Percentiles rank a stretch among this genome's conserved stretches.
Evolutionary conservation across 2,113 vertebrate genomes (phyloP).

Genomic region (Oenanthe melanoleuca): DNA sequence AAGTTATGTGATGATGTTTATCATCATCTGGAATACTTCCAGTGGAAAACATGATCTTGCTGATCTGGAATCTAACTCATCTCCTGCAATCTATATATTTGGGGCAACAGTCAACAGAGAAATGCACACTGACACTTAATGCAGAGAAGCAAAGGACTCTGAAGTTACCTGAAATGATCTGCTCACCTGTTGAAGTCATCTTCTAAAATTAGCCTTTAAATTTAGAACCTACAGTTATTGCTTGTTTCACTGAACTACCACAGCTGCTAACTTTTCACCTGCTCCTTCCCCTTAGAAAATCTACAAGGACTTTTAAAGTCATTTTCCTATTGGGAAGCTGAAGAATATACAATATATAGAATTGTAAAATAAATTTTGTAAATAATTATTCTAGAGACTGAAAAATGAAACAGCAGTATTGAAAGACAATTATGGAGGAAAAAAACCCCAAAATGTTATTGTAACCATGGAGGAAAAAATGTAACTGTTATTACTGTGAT

Average conservation of each 20-base stretch:
- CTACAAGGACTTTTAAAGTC: not conserved
- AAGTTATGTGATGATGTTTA: constrained; percentile 44
- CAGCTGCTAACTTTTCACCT: not conserved
- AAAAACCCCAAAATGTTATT: rapidly evolving
- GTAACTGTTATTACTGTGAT: not conserved
- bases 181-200: constrained; percentile 16
- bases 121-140: constrained; percentile 17
- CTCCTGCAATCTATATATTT: constrained; percentile 13
- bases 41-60: constrained; percentile 46
- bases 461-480: not conserved
- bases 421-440: not conserved
- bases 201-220: not conserved
- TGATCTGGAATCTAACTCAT: constrained; percentile 46
- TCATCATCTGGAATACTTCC: constrained; percentile 37
- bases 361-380: not conserved
- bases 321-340: not conserved
- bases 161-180: constrained; percentile 22
- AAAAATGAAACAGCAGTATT: not conserved
- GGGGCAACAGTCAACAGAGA: not conserved
- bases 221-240: not conserved
- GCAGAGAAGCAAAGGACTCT: constrained; percentile 3
- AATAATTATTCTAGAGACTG: not conserved
- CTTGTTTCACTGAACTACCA: not conserved
- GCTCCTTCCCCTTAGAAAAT: not conserved
- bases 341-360: not conserved